Conservation (phyloP, 2,888 invertebrate genomes). For the Bhutanitis thaidina region DNA sequence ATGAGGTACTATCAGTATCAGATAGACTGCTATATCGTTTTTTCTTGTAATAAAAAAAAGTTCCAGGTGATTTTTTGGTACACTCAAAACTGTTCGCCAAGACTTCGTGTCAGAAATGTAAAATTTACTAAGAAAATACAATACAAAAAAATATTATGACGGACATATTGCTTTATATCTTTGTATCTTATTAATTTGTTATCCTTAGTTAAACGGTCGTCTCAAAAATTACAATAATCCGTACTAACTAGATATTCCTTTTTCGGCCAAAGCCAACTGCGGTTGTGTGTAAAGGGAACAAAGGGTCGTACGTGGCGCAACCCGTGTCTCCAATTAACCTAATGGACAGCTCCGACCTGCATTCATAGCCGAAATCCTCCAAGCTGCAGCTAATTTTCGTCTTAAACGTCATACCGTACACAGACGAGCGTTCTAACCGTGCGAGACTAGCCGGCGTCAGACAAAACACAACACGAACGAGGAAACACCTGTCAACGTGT, state of each 20-base stretch:
- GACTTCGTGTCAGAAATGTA: too few species aligned
- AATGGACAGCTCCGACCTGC: slow-evolving; percentile 77
- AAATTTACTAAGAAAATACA: too few species aligned
- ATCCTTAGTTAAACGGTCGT: too few species aligned
- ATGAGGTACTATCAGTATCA: too few species aligned
- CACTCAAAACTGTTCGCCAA: too few species aligned
- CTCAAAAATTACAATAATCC: neutral
- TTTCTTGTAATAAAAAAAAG: too few species aligned
- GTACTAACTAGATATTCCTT: slow-evolving; percentile 4
- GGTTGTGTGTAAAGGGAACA: slow-evolving; percentile 38
- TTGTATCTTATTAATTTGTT: too few species aligned
- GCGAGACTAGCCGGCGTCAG: neutral
- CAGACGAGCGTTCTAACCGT: slow-evolving; percentile 38
- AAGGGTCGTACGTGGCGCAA: slow-evolving; percentile 46
- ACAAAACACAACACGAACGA: neutral
- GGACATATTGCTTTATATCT: too few species aligned
- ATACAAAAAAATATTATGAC: too few species aligned
- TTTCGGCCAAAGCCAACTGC: neutral
- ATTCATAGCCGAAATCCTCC: slow-evolving; percentile 76
- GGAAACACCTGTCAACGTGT: slow-evolving; percentile 3
- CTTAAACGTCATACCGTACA: slow-evolving; percentile 50
- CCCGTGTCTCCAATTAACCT: slow-evolving; percentile 74
- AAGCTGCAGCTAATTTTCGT: slow-evolving; percentile 75
- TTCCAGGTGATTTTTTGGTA: too few species aligned
- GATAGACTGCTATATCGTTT: too few species aligned